Evolutionary conservation across 2,888 invertebrate genomes (phyloP).

Genomic region (Tenodera sinensis): DNA sequence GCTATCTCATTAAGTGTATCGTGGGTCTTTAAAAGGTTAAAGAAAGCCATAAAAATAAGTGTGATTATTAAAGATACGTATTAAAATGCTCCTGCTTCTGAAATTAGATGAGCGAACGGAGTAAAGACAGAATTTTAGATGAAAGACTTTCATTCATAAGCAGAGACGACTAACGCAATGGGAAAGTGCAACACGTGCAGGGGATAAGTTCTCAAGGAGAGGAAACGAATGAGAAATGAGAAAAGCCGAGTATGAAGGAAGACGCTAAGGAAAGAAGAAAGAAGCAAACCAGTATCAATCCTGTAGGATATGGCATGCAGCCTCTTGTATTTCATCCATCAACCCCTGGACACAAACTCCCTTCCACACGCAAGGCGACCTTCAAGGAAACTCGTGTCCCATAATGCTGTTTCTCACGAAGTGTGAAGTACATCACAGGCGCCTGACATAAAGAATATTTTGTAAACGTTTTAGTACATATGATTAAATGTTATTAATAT

Average conservation of each 20-base stretch:
- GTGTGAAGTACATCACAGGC: no score
- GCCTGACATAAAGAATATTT: no score
- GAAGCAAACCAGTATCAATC: not conserved
- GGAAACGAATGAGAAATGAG: not conserved
- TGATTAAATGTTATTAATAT: no score
- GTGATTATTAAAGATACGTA: no score
- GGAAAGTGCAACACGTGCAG: not conserved
- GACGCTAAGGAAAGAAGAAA: not conserved
- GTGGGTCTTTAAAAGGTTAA: no score
- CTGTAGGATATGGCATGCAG: not conserved
- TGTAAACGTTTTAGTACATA: no score
- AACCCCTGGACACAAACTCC: not conserved
- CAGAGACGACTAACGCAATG: not conserved
- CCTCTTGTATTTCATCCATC: not conserved
- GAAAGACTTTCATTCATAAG: not conserved
- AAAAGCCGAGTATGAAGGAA: not conserved
- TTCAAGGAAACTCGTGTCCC: not conserved
- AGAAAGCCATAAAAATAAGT: no score
- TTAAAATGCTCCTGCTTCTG: no score
- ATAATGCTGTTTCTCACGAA: no score
- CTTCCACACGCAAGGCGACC: not conserved
- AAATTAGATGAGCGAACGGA: no score
- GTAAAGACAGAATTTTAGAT: not conserved
- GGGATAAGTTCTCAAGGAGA: not conserved
- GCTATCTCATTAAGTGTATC: no score